Base-by-base conservation (phyloP, 2,888 invertebrate species). In the Drosophila tripunctata region DNA sequence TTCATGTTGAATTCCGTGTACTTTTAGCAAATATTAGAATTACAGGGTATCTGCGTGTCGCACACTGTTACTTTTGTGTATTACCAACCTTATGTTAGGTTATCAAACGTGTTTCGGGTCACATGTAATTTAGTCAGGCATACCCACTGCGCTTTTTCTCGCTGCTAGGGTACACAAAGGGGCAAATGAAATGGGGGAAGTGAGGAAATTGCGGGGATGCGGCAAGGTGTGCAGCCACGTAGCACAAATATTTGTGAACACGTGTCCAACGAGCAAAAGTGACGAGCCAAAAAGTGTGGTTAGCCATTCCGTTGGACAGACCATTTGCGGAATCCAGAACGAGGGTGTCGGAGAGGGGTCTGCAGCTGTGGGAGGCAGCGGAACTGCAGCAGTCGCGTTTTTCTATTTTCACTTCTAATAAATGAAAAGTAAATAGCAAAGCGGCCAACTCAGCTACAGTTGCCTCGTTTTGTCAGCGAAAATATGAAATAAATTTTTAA, bases 221-320 rank as follows among this genome's bases (percentile, higher is more conserved):
- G 44, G 57, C 21, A 56, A 75, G 85, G 85, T 79, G 85, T 87
- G 67, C 72, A 67, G 60, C 81, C 81, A 81, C 81, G 81, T 85
- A 78, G 79, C 85, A 82, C 81, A 81, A 81, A 81, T 81, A 81
- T 81, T 81, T 81, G 81, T 81, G 76, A 68, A 85, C 87, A 87
- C 82, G 78, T 85, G 85, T 80, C 75, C 87, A 76, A 76, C 72
- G 83, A 75, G 83, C 75, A 72, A 71, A 84, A 84, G 81, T 78
- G 85, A 80, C 66, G 85, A 67, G 78, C 50, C 43, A 67, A 71
- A 52, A 67, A 50, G 51, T 48, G 27, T 35, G 55, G 48, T 33
- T 31, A 17, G 30, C 40, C 40, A 31, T 30, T 14, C 38, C 17
- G 48, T 27, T n/a, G 15, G 48, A 50, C 15, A 7, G 35, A 6